These are phyloP conservation scores for Brachionus koreanus DNA, from an alignment of 1,140 invertebrate species.

Conservation along the genomic window DNA sequence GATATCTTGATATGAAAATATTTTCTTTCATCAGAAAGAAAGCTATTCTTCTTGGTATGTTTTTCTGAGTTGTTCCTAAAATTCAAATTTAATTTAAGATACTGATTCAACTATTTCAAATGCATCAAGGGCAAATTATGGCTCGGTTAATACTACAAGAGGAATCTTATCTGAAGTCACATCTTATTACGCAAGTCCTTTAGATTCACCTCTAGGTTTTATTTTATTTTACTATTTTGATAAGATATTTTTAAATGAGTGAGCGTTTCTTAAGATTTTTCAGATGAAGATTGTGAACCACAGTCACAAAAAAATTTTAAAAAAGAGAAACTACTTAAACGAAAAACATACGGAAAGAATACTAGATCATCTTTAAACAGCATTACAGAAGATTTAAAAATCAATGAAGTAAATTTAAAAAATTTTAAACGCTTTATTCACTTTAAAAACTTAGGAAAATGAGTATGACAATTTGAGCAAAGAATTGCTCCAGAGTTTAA, in stretches of 20 bases:
- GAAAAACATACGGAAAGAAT: not conserved
- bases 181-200: slow-evolving; percentile 15
- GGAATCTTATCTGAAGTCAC: not conserved
- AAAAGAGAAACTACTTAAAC: not conserved
- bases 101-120: slow-evolving; percentile 6
- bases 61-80: not conserved
- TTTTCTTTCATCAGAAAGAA: slow-evolving; percentile 12
- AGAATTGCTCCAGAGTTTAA: not conserved
- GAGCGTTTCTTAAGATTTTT: not conserved
- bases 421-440: not conserved
- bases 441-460: not conserved
- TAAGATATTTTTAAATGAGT: not conserved
- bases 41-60: not conserved
- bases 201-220: not conserved
- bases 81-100: not conserved
- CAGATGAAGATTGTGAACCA: not conserved
- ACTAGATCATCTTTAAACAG: not conserved
- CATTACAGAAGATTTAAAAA: not conserved
- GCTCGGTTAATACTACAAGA: not conserved
- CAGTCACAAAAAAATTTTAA: not conserved
- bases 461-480: not conserved
- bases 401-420: not conserved
- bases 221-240: not conserved
- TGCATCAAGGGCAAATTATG: not conserved
- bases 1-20: slow-evolving; percentile 40